Evolutionary conservation across 1,140 invertebrate species (phyloP).

Genomic region (Drosophila repletoides): DNA sequence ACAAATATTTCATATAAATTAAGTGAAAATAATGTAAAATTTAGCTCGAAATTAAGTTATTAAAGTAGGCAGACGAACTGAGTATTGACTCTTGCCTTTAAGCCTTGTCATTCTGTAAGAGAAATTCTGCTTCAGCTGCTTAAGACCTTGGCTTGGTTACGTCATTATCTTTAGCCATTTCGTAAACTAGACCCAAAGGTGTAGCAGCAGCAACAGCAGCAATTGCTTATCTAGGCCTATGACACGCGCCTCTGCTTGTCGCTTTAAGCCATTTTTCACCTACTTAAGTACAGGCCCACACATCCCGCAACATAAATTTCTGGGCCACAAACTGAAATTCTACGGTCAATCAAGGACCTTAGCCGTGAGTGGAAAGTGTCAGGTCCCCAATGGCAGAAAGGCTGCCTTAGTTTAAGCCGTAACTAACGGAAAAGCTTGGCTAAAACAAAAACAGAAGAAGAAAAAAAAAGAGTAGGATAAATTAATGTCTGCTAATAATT

Average conservation of each 20-base stretch:
- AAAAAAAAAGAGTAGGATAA: constrained; percentile 30
- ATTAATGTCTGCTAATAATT: constrained; percentile 75
- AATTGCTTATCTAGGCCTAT: constrained; percentile 14
- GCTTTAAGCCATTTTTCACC: constrained; percentile 30
- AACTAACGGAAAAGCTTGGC: constrained; percentile 15
- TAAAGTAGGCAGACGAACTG: no score
- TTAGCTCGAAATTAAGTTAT: no score
- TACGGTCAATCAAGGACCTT: constrained; percentile 41
- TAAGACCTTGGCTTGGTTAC: constrained; percentile 19
- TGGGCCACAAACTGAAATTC: constrained; percentile 32
- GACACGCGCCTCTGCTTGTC: constrained; percentile 18
- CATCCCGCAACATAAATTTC: constrained; percentile 34
- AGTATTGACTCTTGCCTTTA: no score
- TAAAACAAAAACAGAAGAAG: background rate
- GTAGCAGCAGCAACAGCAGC: no score
- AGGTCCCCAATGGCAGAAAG: background rate
- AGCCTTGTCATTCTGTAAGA: no score
- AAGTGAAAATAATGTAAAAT: background rate
- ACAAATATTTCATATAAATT: background rate
- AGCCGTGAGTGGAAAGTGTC: background rate
- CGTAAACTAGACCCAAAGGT: constrained; percentile 22
- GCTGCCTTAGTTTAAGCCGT: background rate
- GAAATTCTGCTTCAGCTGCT: constrained; percentile 2
- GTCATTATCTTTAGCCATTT: constrained; percentile 30
- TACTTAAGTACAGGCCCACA: constrained; percentile 27